phyloP scores from a whole-genome alignment of 2,113 vertebrate species.

The Xyliphius kryptos region DNA sequence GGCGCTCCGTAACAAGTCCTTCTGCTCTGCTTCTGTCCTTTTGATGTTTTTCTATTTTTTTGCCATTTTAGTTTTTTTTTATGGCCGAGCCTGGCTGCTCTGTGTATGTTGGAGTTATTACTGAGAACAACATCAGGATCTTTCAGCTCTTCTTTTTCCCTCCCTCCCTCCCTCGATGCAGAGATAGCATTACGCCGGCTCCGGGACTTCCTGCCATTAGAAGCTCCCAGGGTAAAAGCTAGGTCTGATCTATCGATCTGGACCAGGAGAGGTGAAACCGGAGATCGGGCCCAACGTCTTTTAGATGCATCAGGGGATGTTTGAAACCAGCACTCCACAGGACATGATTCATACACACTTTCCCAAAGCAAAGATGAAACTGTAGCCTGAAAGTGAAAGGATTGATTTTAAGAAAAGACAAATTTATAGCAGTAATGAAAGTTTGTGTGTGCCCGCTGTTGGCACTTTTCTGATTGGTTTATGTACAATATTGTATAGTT shows the following conservation, averaged over 20 bases:
- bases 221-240: constrained; percentile 86
- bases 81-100: constrained; percentile 38
- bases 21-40: constrained; percentile 44
- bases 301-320: constrained; percentile 43
- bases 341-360: constrained; percentile 33
- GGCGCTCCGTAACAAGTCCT: constrained; percentile 51
- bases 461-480: too few relatives aligned
- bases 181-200: constrained; percentile 91
- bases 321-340: constrained; percentile 28
- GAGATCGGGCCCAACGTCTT: constrained; percentile 64
- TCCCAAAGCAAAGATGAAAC: constrained; percentile 5
- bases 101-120: constrained; percentile 65
- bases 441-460: too few relatives aligned
- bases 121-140: constrained; percentile 38
- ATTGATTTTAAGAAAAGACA: constrained; percentile 15
- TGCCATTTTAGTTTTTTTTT: constrained; percentile 28
- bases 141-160: constrained; percentile 17
- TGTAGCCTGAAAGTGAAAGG: constrained; percentile 20
- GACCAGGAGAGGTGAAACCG: constrained; percentile 80
- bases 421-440: too few relatives aligned
- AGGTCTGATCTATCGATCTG: constrained; percentile 91
- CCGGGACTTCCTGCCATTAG: constrained; percentile 91
- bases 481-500: too few relatives aligned
- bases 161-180: constrained; percentile 54
- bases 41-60: constrained; percentile 49